Evolutionary conservation across 2,113 vertebrate species (phyloP).

Genomic region (Hippocampus barbouri): DNA sequence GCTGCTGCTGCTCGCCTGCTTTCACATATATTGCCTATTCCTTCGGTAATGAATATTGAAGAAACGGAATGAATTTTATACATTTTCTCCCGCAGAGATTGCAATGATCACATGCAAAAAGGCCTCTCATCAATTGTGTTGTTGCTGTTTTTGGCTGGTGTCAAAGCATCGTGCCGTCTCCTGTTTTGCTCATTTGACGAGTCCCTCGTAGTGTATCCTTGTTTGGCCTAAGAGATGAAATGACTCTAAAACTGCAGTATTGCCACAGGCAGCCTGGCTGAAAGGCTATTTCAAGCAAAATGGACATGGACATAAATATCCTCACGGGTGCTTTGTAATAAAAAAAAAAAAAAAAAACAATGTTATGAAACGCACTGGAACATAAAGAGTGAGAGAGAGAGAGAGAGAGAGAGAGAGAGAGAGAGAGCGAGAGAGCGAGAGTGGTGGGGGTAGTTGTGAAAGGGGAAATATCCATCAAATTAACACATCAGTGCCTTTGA

Average conservation of each 20-base stretch:
- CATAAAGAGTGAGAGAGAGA: slow-evolving; percentile 75
- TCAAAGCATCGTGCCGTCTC: slow-evolving; percentile 44
- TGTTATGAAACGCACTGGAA: slow-evolving; percentile 68
- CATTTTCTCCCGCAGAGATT: slow-evolving; percentile 30
- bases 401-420: slow-evolving; percentile 70
- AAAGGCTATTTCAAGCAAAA: slow-evolving; percentile 70
- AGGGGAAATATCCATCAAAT: slow-evolving; percentile 94
- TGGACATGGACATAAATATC: slow-evolving; percentile 71
- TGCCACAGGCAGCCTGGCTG: slow-evolving; percentile 59
- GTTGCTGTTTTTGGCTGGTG: slow-evolving; percentile 16
- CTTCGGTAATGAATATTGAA: slow-evolving; percentile 62
- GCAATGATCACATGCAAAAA: slow-evolving; percentile 48
- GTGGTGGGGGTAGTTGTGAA: slow-evolving; percentile 19
- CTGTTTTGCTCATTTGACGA: slow-evolving; percentile 60
- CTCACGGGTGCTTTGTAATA: slow-evolving; percentile 66
- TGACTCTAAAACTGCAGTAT: slow-evolving; percentile 55
- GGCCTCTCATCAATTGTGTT: slow-evolving; percentile 45
- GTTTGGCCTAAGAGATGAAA: slow-evolving; percentile 64
- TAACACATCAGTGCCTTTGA: slow-evolving; percentile 98
- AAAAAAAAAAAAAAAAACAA: slow-evolving; percentile 51
- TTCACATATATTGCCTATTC: slow-evolving; percentile 61
- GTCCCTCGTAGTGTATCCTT: slow-evolving; percentile 50
- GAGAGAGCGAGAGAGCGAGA: slow-evolving; percentile 62
- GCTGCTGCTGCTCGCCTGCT: slow-evolving; percentile 22
- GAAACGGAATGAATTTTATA: slow-evolving; percentile 55